Evolutionary conservation across 2,113 vertebrate species (phyloP), one percentile per base, ranked within the genome.

Genomic region (Oncorhynchus mykiss): DNA sequence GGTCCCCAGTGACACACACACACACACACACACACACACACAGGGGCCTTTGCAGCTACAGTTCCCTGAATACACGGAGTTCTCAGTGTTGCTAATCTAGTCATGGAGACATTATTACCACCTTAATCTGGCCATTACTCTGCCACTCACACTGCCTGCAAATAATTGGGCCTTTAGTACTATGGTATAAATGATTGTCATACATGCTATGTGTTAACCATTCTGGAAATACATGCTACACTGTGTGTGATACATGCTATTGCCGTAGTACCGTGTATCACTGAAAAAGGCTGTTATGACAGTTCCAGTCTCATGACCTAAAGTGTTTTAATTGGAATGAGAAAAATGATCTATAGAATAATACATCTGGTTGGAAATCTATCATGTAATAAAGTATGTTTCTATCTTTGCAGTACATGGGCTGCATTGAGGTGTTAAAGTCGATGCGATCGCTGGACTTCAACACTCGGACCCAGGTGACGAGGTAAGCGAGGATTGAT

Each of bases 361-460:
- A 62, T 22, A 62, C 18, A 62, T 62, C n/a, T 22, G 7, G 5
- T 67, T 27, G 66, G 66, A 67, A 31, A 68, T 39, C 3, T 45
- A 25, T 70, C 14, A 22, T 48, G 16, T 24, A 31, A 68, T 49
- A 70, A 57, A 39, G 39, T 29, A 0, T 39, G 12, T 66, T 49
- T 70, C 39, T 34, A 67, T 82, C 66, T 73, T 76, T 78, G 0
- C 85, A 99, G 97, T 99, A 99, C 89, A 97, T 99, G 97, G 97
- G 98, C 74, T 99, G 98, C 86, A 98, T 99, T 1, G 96, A 98
- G 86, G 97, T 99, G 64, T 86, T 97, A 64, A 96, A 96, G 64
- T 99, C 98, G 16, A 99, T 99, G 97, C 94, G 98, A 22, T 98
- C 97, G 14, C 90, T 99, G 68, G 97, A 99, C 85, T 99, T 99